Evolutionary conservation across 2,113 vertebrate species (phyloP).

Genomic region (Oncorhynchus tshawytscha): DNA sequence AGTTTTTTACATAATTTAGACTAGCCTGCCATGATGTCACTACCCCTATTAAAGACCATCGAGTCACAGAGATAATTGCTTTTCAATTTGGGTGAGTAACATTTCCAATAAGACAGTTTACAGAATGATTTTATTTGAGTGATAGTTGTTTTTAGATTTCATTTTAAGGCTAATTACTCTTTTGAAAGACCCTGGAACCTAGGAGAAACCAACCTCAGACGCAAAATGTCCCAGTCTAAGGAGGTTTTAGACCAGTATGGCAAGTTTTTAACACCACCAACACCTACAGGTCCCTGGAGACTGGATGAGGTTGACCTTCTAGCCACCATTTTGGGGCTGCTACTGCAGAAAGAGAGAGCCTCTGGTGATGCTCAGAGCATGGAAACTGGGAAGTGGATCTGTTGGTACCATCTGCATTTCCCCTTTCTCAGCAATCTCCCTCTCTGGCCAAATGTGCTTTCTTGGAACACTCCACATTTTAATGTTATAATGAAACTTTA

Average conservation of each 20-base stretch:
- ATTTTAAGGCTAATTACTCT: not conserved
- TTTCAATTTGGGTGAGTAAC: slow-evolving; percentile 18
- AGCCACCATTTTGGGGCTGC: not conserved
- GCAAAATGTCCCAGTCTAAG: not conserved
- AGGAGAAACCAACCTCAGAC: not conserved
- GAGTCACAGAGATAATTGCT: slow-evolving; percentile 15
- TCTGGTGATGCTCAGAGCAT: not conserved
- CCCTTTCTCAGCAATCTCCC: not conserved
- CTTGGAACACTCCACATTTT: not conserved
- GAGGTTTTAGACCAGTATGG: too few species aligned
- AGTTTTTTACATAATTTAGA: slow-evolving; percentile 10
- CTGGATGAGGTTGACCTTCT: not conserved
- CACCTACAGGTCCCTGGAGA: not conserved
- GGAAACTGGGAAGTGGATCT: not conserved
- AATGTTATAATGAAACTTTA: not conserved
- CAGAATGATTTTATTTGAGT: slow-evolving; percentile 27
- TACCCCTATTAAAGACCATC: slow-evolving; percentile 19
- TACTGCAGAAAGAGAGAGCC: not conserved
- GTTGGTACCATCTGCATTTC: not conserved
- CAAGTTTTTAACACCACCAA: not conserved
- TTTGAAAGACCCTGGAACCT: not conserved
- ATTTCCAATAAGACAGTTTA: slow-evolving; percentile 17
- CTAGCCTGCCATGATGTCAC: slow-evolving; percentile 17
- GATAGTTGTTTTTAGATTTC: slow-evolving; percentile 9
- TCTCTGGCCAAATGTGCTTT: not conserved